A percentile compares a stretch with the other conserved stretches of the same genome.
phyloP scores from a whole-genome alignment of 2,888 invertebrate species.

The Melieria picta region DNA sequence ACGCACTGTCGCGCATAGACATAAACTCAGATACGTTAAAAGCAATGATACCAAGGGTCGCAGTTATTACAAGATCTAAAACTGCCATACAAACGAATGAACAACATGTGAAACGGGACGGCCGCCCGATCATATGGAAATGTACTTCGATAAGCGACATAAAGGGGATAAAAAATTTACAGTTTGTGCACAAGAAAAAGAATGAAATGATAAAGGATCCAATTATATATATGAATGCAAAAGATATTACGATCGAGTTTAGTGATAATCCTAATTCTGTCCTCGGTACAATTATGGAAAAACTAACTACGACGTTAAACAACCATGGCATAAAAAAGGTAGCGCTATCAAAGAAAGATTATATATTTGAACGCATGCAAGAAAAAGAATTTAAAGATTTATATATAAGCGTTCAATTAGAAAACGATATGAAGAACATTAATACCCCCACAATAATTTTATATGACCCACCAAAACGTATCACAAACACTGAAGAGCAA shows the following conservation, averaged over 20 bases:
- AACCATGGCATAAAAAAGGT: conserved; percentile 6
- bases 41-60: conserved; percentile 5
- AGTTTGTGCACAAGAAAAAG: too few species aligned
- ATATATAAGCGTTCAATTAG: conserved; percentile 3
- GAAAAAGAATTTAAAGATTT: neutral
- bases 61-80: conserved; percentile 13
- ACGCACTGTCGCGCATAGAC: conserved; percentile 17
- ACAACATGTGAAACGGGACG: conserved; percentile 15
- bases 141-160: conserved; percentile 10
- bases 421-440: conserved; percentile 1
- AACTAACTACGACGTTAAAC: neutral
- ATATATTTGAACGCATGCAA: neutral
- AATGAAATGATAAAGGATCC: too few species aligned
- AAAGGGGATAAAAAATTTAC: conserved; percentile 8
- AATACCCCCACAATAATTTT: conserved; percentile 10
- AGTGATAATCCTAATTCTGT: too few species aligned
- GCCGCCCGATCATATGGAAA: conserved; percentile 7
- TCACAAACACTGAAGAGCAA: neutral
- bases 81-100: neutral
- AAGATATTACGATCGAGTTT: too few species aligned
- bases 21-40: neutral
- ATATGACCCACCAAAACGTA: conserved; percentile 7
- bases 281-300: conserved; percentile 12
- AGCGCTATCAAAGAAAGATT: conserved; percentile 5
- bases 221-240: too few species aligned